Evolutionary conservation across 2,113 vertebrate species (phyloP), one percentile per base, ranked within the genome.

Genomic region (Ascaphus truei): DNA sequence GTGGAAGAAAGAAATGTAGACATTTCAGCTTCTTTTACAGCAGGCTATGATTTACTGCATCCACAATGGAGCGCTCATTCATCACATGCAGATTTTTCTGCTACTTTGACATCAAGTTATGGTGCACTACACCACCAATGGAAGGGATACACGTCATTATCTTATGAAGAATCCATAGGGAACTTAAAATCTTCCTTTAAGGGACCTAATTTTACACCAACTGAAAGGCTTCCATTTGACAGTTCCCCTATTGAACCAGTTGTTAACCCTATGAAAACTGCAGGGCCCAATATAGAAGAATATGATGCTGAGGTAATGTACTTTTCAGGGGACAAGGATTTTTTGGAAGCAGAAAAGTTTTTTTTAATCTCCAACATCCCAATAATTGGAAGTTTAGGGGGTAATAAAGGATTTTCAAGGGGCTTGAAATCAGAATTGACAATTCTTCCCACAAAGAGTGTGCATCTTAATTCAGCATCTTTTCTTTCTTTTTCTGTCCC

Each of bases 101-200:
- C 76, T 47, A 77, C 77, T 50, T 73, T 79, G 72, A 72, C n/a
- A 64, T 2, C 4, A 66, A 62, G 8, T 62, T 74, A 79, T 47
- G 75, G 75, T 77, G 68, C 69, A 31, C 6, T 20, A 66, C 66
- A 71, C 15, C 34, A 59, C 55, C 12, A 66, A 45, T 52, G 73
- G 39, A 72, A 72, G 23, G 69, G 74, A 66, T 3, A 9, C 6
- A 50, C 71, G 53, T 26, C 16, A 27, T 3, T 39, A 27, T 33
- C 72, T 65, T 53, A 66, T 73, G 41, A 23, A 16, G 48, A 72
- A 3, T n/a, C 34, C 36, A 48, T 62, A 63, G 68, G 68, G 72
- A 73, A 68, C 10, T 36, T 53, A 50, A 71, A 76, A 71, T 22
- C 73, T 3, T 72, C 30, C 3, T 71, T 74, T 60, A 73, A 60